phyloP scores from a whole-genome alignment of 2,888 invertebrate species.

The Timema podura region DNA sequence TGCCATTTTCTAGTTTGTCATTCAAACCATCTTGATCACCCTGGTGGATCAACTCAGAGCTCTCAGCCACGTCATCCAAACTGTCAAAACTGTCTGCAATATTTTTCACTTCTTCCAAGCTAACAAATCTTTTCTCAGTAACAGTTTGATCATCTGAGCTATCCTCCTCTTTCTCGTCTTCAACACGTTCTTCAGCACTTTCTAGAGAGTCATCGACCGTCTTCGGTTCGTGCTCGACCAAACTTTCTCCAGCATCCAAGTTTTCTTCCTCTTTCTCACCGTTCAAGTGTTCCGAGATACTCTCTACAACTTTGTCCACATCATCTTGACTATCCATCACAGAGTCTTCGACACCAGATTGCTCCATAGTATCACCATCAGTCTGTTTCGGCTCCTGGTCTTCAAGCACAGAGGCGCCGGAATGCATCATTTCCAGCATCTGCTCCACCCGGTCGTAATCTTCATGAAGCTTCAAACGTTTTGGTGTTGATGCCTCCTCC shows the following conservation, averaged over 20 bases:
- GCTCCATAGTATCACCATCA: too few species aligned
- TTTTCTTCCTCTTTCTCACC: slow-evolving; percentile 6
- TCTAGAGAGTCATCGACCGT: background rate
- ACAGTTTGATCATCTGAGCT: slow-evolving; percentile 1
- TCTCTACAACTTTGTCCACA: background rate
- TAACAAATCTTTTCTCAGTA: too few species aligned
- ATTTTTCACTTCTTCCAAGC: too few species aligned
- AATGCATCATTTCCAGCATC: slow-evolving; percentile 22
- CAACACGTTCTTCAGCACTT: background rate
- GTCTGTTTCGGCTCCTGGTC: too few species aligned
- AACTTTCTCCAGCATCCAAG: background rate
- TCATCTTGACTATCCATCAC: too few species aligned
- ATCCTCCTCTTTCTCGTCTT: background rate
- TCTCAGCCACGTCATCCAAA: too few species aligned
- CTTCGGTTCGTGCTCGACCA: too few species aligned
- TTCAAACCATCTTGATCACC: too few species aligned
- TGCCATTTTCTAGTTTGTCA: too few species aligned
- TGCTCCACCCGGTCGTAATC: slow-evolving; percentile 19
- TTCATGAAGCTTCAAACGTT: background rate
- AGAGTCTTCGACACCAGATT: too few species aligned
- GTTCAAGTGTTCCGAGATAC: background rate
- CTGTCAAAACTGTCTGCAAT: too few species aligned
- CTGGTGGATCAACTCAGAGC: too few species aligned
- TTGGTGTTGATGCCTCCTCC: background rate
- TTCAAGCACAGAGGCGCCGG: background rate